Evolutionary conservation across 2,888 invertebrate genomes (phyloP).

Genomic region (Drosophila flavopinicola): DNA sequence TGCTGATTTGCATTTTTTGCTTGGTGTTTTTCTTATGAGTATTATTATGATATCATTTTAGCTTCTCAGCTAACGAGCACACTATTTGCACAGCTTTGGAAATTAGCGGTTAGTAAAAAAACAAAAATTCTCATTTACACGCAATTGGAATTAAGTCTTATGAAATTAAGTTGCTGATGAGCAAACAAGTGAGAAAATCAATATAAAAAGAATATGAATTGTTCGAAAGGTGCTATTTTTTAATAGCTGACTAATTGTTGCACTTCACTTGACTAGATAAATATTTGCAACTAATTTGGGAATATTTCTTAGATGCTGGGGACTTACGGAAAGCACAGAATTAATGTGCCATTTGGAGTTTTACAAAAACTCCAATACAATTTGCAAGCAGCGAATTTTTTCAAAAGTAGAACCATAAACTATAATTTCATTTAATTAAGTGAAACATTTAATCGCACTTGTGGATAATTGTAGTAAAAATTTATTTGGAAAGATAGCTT

Average conservation of each 20-base stretch:
- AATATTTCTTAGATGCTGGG: conserved; percentile 1
- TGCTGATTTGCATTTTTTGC: conserved; percentile 38
- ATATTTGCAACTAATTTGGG: conserved; percentile 18
- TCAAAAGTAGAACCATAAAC: too few relatives aligned
- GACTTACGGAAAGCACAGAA: conserved; percentile 10
- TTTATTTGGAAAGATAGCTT: too few relatives aligned
- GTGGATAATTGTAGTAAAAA: too few relatives aligned
- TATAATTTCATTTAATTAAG: too few relatives aligned
- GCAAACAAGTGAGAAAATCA: conserved; percentile 14
- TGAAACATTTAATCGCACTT: too few relatives aligned
- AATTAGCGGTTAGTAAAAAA: conserved; percentile 23
- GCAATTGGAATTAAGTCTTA: conserved; percentile 39
- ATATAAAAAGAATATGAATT: conserved; percentile 23
- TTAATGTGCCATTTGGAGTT: not conserved
- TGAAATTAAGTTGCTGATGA: conserved; percentile 18
- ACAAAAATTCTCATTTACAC: conserved; percentile 44
- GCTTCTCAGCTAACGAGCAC: conserved; percentile 26
- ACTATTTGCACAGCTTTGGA: conserved; percentile 41
- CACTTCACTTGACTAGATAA: conserved; percentile 27
- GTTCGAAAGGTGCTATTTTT: conserved; percentile 19
- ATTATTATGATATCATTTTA: conserved; percentile 56
- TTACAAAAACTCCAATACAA: not conserved
- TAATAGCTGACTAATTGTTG: conserved; percentile 21
- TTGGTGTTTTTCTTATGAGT: conserved; percentile 17
- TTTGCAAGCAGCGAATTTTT: not conserved